Percentiles rank a stretch among this genome's conserved stretches.
Evolutionary conservation across 2,797 vertebrate species (phyloP).

Genomic region (Trachurus trachurus): DNA sequence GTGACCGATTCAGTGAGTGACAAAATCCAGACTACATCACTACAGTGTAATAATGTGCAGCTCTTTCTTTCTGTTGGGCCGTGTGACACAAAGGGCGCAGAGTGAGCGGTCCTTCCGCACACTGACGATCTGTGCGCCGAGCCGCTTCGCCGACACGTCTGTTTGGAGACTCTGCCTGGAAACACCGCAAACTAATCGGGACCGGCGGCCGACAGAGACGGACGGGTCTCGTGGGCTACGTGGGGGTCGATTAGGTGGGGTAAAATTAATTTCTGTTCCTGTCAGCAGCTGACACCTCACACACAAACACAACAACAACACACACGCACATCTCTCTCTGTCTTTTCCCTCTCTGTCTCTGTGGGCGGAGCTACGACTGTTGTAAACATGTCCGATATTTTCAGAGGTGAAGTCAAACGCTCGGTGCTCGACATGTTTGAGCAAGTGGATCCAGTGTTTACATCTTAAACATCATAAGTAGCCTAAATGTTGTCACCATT

Average conservation of each 20-base stretch:
- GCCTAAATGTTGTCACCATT: too few relatives aligned
- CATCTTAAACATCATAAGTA: too few relatives aligned
- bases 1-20: too few relatives aligned
- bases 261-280: slow-evolving; percentile 35
- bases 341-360: neutral
- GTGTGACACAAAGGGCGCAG: too few relatives aligned
- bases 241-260: slow-evolving; percentile 65
- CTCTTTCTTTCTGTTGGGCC: too few relatives aligned
- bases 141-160: slow-evolving; percentile 38
- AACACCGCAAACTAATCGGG: slow-evolving; percentile 69
- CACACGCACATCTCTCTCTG: neutral
- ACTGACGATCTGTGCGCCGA: slow-evolving; percentile 32
- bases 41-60: too few relatives aligned
- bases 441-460: too few relatives aligned
- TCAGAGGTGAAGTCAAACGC: too few relatives aligned
- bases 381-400: slow-evolving; percentile 32
- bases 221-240: slow-evolving; percentile 19
- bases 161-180: slow-evolving; percentile 79
- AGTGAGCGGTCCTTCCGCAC: neutral
- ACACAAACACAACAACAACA: neutral
- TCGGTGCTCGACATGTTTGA: too few relatives aligned
- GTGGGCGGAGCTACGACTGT: slow-evolving; percentile 15
- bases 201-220: slow-evolving; percentile 52
- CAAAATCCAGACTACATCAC: too few relatives aligned
- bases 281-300: neutral